Evolutionary conservation across 2,888 invertebrate genomes (phyloP), one percentile per base, ranked within the genome.

Genomic region (Achlya flavicornis): DNA sequence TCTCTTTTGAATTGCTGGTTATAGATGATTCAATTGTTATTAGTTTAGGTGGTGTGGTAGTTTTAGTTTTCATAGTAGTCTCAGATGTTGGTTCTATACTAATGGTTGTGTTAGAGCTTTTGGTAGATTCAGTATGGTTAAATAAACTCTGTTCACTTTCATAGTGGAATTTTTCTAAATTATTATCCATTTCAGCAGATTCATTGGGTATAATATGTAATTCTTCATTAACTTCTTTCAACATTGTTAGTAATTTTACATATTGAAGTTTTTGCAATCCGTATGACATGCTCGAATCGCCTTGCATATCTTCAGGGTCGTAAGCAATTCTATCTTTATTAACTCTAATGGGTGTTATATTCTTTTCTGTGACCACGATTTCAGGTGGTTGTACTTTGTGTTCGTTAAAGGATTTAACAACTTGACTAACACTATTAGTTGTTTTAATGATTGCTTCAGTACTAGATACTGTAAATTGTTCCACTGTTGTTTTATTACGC

Each of bases 231-330:
- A 88, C 83, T 75, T 91, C 81, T 60, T 91, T 88, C 38, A 91
- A 73, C 77, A 84, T 84, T 62, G 85, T 84, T 76, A 90, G 80
- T 71, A 91, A 73, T 81, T 90, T 91, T 68, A 91, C 71, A 73
- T 89, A 91, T 64, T 88, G 87, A 67, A 91, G 87, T 71, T 89
- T 92, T 87, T 92, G 90, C 61, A 91, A 78, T 64, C 92, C 93
- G 63, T 92, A 92, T 19, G 91, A 85, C 71, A 87, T 88, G 64
- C 91, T 84, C 5, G 90, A 80, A 81, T 93, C 93, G 63, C 83
- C 79, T 83, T 93, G 93, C 93, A 93, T 93, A 59, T 87, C 77
- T 66, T 88, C 82, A 33, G 93, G 93, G 32, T 90, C 87, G 67
- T 93, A 93, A 62, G 89, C 93, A 64, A 93, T 84, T 1, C 82